Evolutionary conservation across 2,888 invertebrate species (phyloP), one percentile per base, ranked within the genome.

Genomic region (Salpingus planirostris): DNA sequence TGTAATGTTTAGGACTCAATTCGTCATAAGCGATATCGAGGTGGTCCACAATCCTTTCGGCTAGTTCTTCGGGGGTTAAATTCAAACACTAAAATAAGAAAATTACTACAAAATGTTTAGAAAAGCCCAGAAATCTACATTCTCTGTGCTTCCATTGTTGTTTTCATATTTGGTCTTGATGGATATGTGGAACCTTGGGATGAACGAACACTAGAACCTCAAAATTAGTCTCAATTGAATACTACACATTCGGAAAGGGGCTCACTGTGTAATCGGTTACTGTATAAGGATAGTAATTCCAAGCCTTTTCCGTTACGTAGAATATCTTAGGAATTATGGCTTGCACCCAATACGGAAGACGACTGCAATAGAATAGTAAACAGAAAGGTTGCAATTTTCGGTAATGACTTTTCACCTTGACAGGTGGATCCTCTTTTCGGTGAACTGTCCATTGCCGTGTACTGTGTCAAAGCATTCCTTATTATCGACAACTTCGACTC

Each of bases 261-360:
- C 78, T 76, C 67, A 84, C 83, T 45, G 82, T 82, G 53, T 85
- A 85, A 61, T 85, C 85, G 72, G 66, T 91, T 30, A 85, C 77
- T 11, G 91, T 91, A 52, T 77, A 88, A 7, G 92, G 92, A 67
- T 89, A 93, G 65, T 85, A 92, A 64, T 93, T 92, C 91, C 91
- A 92, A 8, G 91, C 88, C 59, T 90, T 91, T 65, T 92, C 92
- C 35, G 84, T 91, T 11, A 92, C 78, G 65, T 92, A 93, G 67
- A 92, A 91, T 59, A 92, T 80, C 63, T 82, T 80, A 43, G 92
- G 92, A 55, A 87, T 78, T 49, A 92, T 65, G 2, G 87, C 78
- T 64, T 89, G 87, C 31, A 91, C 70, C 90, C 90, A 93, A 58
- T 82, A 82, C 3, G 92, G 92, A 39, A 92, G 71, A 52, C 88